Conservation (phyloP, 2,888 invertebrate species). For the Pharmacophagus antenor region DNA sequence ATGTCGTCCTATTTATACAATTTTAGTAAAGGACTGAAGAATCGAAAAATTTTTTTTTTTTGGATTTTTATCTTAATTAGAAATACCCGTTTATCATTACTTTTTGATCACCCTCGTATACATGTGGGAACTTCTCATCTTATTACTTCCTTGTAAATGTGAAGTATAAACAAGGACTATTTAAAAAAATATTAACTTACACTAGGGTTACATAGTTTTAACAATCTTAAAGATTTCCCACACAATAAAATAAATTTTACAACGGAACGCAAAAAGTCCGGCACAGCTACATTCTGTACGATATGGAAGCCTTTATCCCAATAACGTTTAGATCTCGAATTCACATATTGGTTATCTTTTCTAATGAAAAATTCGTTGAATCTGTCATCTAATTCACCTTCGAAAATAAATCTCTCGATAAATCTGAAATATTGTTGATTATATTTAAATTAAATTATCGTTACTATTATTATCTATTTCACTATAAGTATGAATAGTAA, state of each 20-base stretch:
- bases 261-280: slow-evolving; percentile 84
- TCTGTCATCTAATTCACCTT: slow-evolving; percentile 89
- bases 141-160: no score
- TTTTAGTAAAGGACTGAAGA: no score
- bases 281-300: slow-evolving; percentile 78
- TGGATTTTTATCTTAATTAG: no score
- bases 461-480: no score
- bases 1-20: no score
- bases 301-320: slow-evolving; percentile 85
- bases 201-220: slow-evolving; percentile 85
- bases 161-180: no score
- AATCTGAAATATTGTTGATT: slow-evolving; percentile 67
- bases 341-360: slow-evolving; percentile 83
- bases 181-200: slow-evolving; percentile 76
- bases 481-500: no score
- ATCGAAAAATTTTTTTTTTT: no score
- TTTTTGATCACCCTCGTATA: no score
- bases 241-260: slow-evolving; percentile 85
- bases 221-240: slow-evolving; percentile 86
- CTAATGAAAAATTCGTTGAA: slow-evolving; percentile 93
- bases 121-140: no score
- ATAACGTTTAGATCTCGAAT: slow-evolving; percentile 82
- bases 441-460: no score
- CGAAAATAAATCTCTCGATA: slow-evolving; percentile 91
- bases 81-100: no score